These are phyloP conservation scores for Morone saxatilis DNA, from an alignment of 2,113 vertebrate genomes.

Conservation along the genomic window DNA sequence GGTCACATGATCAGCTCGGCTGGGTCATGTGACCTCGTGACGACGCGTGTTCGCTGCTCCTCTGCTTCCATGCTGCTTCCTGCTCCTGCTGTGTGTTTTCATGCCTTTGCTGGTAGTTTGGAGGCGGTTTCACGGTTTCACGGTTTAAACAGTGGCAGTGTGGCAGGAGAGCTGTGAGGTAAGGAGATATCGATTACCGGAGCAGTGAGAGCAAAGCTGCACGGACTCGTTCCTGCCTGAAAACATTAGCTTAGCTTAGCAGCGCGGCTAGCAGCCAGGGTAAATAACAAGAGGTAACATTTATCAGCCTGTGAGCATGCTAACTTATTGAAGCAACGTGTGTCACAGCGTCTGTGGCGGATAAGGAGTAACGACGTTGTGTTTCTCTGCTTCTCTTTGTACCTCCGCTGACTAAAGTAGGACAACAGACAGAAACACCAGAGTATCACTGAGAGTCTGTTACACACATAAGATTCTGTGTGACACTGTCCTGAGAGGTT, in stretches of 20 bases:
- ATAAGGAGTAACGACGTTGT: no score
- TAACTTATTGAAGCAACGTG: no score
- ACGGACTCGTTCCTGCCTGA: no score
- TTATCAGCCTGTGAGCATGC: no score
- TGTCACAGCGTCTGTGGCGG: background rate
- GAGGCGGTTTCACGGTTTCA: background rate
- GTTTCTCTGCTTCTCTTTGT: background rate
- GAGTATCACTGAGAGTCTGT: no score
- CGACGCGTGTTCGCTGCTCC: background rate
- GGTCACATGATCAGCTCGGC: background rate
- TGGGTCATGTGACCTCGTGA: background rate
- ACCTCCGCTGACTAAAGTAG: background rate
- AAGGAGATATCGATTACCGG: background rate
- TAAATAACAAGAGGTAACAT: background rate
- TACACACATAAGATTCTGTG: no score
- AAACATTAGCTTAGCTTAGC: conserved; percentile 33
- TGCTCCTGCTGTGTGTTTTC: background rate
- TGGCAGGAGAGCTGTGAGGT: conserved; percentile 6
- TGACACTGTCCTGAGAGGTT: no score
- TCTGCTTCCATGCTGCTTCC: background rate
- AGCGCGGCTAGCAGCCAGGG: background rate
- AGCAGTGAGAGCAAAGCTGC: background rate
- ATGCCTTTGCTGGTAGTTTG: background rate
- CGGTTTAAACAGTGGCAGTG: background rate
- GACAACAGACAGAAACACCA: background rate